A percentile compares a stretch with the other conserved stretches of the same genome.
phyloP scores from a whole-genome alignment of 2,797 vertebrate species.

The Intellagama lesueurii region DNA sequence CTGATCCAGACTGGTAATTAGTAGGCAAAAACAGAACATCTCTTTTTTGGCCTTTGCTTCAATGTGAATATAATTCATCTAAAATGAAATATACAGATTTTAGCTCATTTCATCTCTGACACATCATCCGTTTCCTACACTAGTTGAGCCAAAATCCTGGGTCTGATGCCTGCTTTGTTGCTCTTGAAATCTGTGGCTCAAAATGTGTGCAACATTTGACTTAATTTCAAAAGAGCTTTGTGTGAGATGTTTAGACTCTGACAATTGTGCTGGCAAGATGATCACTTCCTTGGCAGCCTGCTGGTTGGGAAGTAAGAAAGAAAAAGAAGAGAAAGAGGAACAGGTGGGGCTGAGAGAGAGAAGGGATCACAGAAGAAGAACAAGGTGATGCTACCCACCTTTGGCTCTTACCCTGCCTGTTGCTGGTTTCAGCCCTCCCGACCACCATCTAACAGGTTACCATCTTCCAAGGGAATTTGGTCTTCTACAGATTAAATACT shows the following conservation, averaged over 20 bases:
- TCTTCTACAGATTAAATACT: too few species aligned
- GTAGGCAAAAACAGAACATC: neutral
- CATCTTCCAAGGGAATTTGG: too few species aligned
- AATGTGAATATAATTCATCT: neutral
- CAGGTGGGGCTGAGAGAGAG: neutral
- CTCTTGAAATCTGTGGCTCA: neutral
- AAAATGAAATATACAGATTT: neutral
- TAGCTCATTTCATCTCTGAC: neutral
- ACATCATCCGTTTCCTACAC: neutral
- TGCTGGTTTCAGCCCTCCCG: neutral
- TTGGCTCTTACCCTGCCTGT: neutral
- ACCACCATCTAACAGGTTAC: neutral
- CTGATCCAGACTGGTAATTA: slow-evolving; percentile 67
- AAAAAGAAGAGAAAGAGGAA: too few species aligned
- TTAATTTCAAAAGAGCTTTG: neutral
- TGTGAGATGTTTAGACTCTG: neutral
- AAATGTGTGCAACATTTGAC: neutral
- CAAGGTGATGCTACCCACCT: neutral
- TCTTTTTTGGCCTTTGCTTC: neutral
- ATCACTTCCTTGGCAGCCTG: neutral
- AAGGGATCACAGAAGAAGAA: neutral
- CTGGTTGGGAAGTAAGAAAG: neutral
- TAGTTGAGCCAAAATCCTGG: neutral
- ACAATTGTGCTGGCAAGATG: neutral
- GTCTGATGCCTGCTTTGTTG: neutral